Evolutionary conservation across 2,113 vertebrate species (phyloP).

Genomic region (Campylomormyrus tamandua): DNA sequence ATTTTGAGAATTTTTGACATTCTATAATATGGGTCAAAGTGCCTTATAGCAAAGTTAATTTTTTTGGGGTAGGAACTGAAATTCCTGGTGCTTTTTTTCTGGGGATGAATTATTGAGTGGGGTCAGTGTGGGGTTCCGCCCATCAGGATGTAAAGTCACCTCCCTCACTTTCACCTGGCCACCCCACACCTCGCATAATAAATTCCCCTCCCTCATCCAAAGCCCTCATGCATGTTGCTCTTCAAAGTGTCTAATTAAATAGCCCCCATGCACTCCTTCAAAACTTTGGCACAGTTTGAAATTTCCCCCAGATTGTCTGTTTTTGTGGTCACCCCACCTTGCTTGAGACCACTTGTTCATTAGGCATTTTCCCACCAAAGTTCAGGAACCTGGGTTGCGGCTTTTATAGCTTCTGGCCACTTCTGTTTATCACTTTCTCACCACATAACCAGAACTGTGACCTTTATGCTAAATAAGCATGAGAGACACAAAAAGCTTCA

Average conservation of each 20-base stretch:
- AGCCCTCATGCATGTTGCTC: constrained; percentile 49
- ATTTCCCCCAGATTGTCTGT: not conserved
- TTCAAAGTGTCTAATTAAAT: constrained; percentile 12
- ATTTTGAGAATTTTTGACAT: constrained; percentile 45
- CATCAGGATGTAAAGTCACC: constrained; percentile 58
- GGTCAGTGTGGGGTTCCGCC: constrained; percentile 61
- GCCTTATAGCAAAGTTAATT: constrained; percentile 52
- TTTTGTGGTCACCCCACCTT: not conserved
- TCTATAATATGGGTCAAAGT: constrained; percentile 64
- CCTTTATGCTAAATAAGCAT: not conserved
- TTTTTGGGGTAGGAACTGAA: constrained; percentile 47
- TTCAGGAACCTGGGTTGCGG: not conserved
- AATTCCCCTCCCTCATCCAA: constrained; percentile 30
- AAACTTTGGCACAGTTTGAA: not conserved
- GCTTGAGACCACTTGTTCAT: not conserved
- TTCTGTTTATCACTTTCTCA: not conserved
- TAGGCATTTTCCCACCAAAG: not conserved
- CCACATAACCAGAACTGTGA: not conserved
- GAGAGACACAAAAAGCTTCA: not conserved
- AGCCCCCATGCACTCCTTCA: not conserved
- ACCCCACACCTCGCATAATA: constrained; percentile 56
- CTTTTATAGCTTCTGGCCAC: not conserved
- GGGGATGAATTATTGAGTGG: constrained; percentile 68
- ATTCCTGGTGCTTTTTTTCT: constrained; percentile 52
- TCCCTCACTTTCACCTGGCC: constrained; percentile 22